Evolutionary conservation across 2,113 vertebrate species (phyloP).

Genomic region (Vanacampus margaritifer): DNA sequence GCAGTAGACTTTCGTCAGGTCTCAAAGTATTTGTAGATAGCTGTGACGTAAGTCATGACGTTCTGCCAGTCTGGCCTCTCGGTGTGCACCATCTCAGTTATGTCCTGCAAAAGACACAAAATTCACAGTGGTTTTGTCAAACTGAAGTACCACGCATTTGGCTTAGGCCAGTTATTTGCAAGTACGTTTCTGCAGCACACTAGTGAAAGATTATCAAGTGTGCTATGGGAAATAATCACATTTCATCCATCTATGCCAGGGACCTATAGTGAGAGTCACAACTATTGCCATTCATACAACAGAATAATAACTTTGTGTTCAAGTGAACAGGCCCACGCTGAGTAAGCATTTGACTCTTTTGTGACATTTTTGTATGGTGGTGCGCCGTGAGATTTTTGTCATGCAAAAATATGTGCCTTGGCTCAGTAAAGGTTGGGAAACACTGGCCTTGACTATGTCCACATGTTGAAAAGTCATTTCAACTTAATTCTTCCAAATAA

Average conservation of each 20-base stretch:
- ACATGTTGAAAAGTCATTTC: not conserved
- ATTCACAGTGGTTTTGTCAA: slow-evolving; percentile 1
- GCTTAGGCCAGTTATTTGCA: not conserved
- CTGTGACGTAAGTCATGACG: slow-evolving; percentile 95
- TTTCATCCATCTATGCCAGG: not conserved
- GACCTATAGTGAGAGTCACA: not conserved
- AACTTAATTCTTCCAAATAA: not conserved
- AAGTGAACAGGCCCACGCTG: not conserved
- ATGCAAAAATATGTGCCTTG: not conserved
- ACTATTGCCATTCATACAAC: not conserved
- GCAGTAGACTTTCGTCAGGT: slow-evolving; percentile 74
- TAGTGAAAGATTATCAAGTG: not conserved
- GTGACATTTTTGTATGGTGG: not conserved
- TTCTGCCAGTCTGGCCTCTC: slow-evolving; percentile 95
- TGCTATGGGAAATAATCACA: not conserved
- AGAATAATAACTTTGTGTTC: no score
- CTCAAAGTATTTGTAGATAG: slow-evolving; percentile 99
- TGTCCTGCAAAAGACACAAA: slow-evolving; percentile 74
- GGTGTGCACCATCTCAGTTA: slow-evolving; percentile 92
- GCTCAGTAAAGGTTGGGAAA: not conserved
- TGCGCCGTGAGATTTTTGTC: not conserved
- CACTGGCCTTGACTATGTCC: not conserved
- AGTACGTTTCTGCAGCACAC: not conserved
- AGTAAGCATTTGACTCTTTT: not conserved
- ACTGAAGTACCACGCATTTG: not conserved